Evolutionary conservation across 2,113 vertebrate genomes (phyloP).

Genomic region (Misgurnus mizolepis): DNA sequence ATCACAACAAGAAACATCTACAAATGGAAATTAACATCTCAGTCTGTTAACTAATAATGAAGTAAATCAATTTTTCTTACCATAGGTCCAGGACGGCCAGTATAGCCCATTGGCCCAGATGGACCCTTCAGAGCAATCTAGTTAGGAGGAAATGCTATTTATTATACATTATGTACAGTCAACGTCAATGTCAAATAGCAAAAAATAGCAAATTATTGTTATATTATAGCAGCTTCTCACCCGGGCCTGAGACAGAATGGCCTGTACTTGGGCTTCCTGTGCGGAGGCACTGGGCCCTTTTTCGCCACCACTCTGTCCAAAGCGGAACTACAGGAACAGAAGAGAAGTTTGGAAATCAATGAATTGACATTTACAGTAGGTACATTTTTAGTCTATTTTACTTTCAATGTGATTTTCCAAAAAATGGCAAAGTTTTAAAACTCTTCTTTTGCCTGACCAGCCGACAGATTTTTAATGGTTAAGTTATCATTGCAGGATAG

Average conservation of each 20-base stretch:
- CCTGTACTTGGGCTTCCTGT: slow-evolving; percentile 79
- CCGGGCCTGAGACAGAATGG: slow-evolving; percentile 78
- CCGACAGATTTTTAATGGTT: too few species aligned
- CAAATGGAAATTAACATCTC: not conserved
- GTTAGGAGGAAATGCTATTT: not conserved
- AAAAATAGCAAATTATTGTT: not conserved
- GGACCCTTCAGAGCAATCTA: slow-evolving; percentile 76
- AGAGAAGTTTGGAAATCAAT: not conserved
- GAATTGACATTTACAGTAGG: slow-evolving; percentile 27
- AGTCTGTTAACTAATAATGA: too few species aligned
- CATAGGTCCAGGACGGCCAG: slow-evolving; percentile 77
- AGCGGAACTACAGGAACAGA: slow-evolving; percentile 72
- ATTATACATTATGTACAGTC: not conserved
- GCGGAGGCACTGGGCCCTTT: slow-evolving; percentile 75
- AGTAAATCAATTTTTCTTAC: slow-evolving; percentile 59
- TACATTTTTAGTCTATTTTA: too few species aligned
- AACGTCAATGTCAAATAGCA: not conserved
- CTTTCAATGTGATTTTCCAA: too few species aligned
- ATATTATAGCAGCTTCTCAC: slow-evolving; percentile 59
- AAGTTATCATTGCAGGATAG: too few species aligned
- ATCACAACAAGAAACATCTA: not conserved
- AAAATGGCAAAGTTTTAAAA: too few species aligned
- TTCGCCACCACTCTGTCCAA: slow-evolving; percentile 75
- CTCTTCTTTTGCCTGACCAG: too few species aligned
- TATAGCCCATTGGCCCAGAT: slow-evolving; percentile 81